Evolutionary conservation across 1,140 invertebrate genomes (phyloP).

Genomic region (Saxidomus purpurata): DNA sequence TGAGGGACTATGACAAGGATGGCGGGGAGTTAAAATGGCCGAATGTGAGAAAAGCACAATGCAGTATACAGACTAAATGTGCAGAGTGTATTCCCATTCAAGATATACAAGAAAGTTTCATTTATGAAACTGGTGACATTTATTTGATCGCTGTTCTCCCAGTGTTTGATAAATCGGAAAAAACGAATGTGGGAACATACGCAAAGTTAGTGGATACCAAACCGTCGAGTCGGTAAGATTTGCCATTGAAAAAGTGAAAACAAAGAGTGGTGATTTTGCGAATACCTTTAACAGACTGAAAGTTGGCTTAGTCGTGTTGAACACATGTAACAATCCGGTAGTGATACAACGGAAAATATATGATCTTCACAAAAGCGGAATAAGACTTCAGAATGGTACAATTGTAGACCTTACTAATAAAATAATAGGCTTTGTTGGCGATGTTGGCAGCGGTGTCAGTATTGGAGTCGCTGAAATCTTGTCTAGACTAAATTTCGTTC

Average conservation of each 20-base stretch:
- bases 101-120: conserved; percentile 39
- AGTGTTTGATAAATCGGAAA: not conserved
- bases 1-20: not conserved
- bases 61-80: not conserved
- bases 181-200: conserved; percentile 21
- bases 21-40: not conserved
- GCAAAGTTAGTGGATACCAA: not conserved
- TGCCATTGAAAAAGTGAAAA: conserved; percentile 9
- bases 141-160: conserved; percentile 51
- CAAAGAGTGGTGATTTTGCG: not conserved
- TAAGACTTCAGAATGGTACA: not conserved
- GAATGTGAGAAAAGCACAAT: conserved; percentile 6
- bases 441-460: conserved; percentile 49
- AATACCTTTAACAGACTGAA: conserved; percentile 14
- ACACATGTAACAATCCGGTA: conserved; percentile 44
- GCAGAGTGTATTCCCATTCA: conserved; percentile 20
- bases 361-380: conserved; percentile 9
- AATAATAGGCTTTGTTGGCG: conserved; percentile 66
- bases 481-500: conserved; percentile 75
- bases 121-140: conserved; percentile 62
- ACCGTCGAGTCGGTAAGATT: not conserved
- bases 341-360: conserved; percentile 52
- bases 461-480: conserved; percentile 53
- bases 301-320: conserved; percentile 50
- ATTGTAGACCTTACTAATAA: conserved; percentile 79